A percentile compares a stretch with the other conserved stretches of the same genome.
These are phyloP conservation scores for Psophia crepitans DNA, from an alignment of 2,113 vertebrate species.

Conservation along the genomic window DNA sequence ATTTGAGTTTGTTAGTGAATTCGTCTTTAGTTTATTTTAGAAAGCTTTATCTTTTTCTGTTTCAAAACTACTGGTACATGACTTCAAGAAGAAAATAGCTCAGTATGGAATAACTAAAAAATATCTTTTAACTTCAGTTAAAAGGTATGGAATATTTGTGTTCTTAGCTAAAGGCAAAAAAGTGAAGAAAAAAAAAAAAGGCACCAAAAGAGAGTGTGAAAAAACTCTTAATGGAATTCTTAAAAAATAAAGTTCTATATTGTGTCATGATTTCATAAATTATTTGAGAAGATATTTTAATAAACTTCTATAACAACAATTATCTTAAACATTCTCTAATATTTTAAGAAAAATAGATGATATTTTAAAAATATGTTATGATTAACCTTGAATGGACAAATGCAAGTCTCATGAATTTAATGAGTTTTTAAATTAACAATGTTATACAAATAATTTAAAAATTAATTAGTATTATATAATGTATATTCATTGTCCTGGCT, in stretches of 20 bases:
- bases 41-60: neutral
- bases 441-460: neutral
- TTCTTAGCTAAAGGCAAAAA: neutral
- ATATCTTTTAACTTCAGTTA: neutral
- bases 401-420: neutral
- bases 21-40: neutral
- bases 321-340: neutral
- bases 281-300: neutral
- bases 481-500: neutral
- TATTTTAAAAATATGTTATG: neutral
- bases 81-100: neutral
- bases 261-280: neutral
- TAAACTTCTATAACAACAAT: neutral
- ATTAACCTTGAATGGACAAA: neutral
- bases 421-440: neutral
- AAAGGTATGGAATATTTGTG: neutral
- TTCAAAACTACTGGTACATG: neutral
- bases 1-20: neutral
- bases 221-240: neutral
- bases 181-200: neutral
- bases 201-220: neutral
- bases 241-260: neutral
- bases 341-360: neutral
- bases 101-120: neutral
- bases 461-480: neutral